phyloP scores from a whole-genome alignment of 2,888 invertebrate species.

The Sphaeridia pumilis region DNA sequence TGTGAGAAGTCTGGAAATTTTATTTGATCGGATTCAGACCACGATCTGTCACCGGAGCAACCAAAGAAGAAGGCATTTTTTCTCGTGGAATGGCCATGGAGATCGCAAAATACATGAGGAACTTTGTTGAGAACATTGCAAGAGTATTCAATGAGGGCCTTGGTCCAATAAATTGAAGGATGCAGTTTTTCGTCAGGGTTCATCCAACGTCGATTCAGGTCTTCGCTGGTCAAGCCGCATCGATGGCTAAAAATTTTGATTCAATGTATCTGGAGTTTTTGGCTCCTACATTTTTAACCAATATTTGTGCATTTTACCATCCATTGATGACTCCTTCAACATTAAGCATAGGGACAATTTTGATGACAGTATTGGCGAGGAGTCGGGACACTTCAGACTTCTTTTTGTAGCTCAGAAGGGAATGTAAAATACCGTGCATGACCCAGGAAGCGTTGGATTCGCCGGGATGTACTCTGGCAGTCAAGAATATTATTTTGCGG shows the following conservation, averaged over 20 bases:
- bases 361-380: conserved; percentile 63
- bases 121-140: conserved; percentile 20
- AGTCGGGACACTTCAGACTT: conserved; percentile 46
- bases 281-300: neutral
- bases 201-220: conserved; percentile 74
- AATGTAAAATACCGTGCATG: conserved; percentile 66
- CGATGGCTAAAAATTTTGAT: conserved; percentile 59
- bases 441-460: conserved; percentile 82
- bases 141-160: conserved; percentile 40
- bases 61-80: conserved; percentile 96
- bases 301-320: conserved; percentile 49
- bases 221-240: conserved; percentile 71
- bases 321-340: conserved; percentile 79
- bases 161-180: conserved; percentile 72
- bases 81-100: conserved; percentile 88
- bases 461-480: conserved; percentile 73
- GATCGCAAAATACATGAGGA: conserved; percentile 62
- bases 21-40: conserved; percentile 23
- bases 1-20: conserved; percentile 24
- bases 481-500: conserved; percentile 58
- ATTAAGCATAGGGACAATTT: conserved; percentile 79
- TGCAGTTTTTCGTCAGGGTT: conserved; percentile 60
- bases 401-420: conserved; percentile 49
- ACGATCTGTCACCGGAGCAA: conserved; percentile 44
- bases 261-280: neutral